Base-by-base conservation (phyloP, 1,140 invertebrate genomes). In the Arctopsyche grandis region DNA sequence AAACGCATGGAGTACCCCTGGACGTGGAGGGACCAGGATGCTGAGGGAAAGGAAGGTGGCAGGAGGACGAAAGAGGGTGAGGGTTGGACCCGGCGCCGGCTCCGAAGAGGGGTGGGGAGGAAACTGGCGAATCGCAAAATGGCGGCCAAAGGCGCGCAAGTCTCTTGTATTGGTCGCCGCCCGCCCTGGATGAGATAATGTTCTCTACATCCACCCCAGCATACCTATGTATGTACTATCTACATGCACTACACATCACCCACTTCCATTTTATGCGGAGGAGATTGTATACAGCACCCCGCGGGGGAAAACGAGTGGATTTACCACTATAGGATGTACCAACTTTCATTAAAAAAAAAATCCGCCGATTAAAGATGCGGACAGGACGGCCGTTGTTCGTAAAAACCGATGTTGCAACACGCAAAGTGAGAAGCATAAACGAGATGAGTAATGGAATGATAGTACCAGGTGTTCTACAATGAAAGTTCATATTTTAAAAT, bases 41-140 rank as follows among this genome's bases (percentile, higher is more conserved):
- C 69, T 38, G 69, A 46, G 69, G 63, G 63, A 12, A 66, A 16
- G 44, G 43, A 46, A 24, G 43, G 43, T 38, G n/a, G 69, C 43
- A 71, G 9, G 14, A 24, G 69, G 69, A n/a, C 7, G 66, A 73
- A 52, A 19, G 71, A 74, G 69, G 69, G 46, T 44, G 74, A 76
- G 74, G 74, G 74, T 63, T 52, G 74, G 58, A 48, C 69, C 43
- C 69, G 12, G 56, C 46, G 9, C 9, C 9, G 71, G 22, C 22
- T 16, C 56, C 12, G 52, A 44, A 22, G 21, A 58, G 74, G 74
- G 74, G 74, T 58, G 74, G 74, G 73, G 56, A 60, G 74, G 74
- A 76, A 76, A 58, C 74, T 76, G 74, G 74, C 74, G 74, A 76
- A 76, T 76, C 74, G 74, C 74, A 76, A 76, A 76, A 76, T 76